phyloP scores from a whole-genome alignment of 2,888 invertebrate species.

The Holacanthella duospinosa region DNA sequence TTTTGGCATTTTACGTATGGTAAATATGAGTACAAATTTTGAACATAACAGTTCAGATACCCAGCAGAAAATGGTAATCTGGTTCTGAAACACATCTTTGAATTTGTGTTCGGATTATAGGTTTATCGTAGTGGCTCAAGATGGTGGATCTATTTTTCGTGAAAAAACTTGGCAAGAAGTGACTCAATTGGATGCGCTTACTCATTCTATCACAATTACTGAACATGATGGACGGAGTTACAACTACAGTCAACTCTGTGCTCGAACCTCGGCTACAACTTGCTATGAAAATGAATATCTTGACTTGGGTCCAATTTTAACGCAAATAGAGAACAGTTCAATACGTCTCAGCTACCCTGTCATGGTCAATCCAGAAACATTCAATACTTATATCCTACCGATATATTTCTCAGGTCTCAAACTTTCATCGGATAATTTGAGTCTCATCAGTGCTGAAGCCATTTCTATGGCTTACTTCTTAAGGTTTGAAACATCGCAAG shows the following conservation, averaged over 20 bases:
- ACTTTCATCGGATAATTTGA: not conserved
- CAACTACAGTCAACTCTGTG: slow-evolving; percentile 7
- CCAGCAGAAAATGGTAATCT: too few species aligned
- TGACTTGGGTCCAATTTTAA: slow-evolving; percentile 7
- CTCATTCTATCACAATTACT: not conserved
- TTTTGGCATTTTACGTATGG: too few species aligned
- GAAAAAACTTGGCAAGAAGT: slow-evolving; percentile 7
- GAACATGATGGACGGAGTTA: not conserved
- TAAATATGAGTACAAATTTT: too few species aligned
- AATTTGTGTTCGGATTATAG: too few species aligned
- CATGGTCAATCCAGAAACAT: slow-evolving; percentile 7
- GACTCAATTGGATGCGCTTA: not conserved
- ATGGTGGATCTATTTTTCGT: slow-evolving; percentile 4
- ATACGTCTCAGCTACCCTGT: slow-evolving; percentile 2
- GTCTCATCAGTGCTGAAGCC: not conserved
- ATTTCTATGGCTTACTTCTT: not conserved
- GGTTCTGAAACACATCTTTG: too few species aligned
- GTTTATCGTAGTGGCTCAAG: slow-evolving; percentile 6
- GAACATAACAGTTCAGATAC: too few species aligned
- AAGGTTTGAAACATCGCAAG: not conserved
- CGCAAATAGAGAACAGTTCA: slow-evolving; percentile 1
- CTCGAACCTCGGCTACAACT: not conserved
- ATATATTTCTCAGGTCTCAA: not conserved
- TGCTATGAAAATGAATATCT: slow-evolving; percentile 9
- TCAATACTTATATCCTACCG: not conserved